Base-by-base conservation (phyloP, 2,113 vertebrate species). In the Narcine bancroftii region DNA sequence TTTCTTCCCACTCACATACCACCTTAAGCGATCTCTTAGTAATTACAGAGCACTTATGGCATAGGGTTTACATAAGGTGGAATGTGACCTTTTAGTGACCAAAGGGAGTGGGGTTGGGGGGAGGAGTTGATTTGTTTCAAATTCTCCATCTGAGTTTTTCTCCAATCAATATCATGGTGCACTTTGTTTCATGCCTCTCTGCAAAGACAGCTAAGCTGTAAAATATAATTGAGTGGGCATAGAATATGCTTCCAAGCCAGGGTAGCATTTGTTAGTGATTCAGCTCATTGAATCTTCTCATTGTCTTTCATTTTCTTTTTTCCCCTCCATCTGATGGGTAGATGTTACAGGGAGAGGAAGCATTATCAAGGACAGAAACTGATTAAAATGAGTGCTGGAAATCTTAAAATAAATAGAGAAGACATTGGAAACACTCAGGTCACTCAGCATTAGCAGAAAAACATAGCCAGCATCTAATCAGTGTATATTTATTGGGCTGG, bases 111-210 rank as follows among this genome's bases (percentile, higher is more conserved):
- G 60, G 60, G 53, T 87, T 87, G 81, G n/a, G n/a, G 53, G 79
- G 66, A 69, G 26, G 60, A 87, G 53, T 87, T 87, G 81, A 87
- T 87, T 87, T 63, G 33, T 6, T 87, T 56, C 53, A 53, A 56
- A n/a, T 3, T 56, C n/a, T 56, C 33, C 77, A 56, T 77, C 19
- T 83, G 81, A 63, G 33, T 56, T 21, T n/a, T 56, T 36, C 13
- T 56, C 36, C 9, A 29, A 47, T 26, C 24, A 47, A 42, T 42
- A 19, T 13, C 39, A 42, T 24, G 33, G 6, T 7, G 39, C 56
- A 17, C 5, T 60, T 87, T 87, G 42, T 11, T 15, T 50, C 2
- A 7, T 3, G 50, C 33, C 4, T 60, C 29, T n/a, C 15, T 63
- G 53, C 33, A 79, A 47, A 47, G 83, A 26, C 60, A 65, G 85